These are phyloP conservation scores for Tokudaia muenninki DNA, from an alignment of 2,797 vertebrate genomes.

Conservation along the genomic window DNA sequence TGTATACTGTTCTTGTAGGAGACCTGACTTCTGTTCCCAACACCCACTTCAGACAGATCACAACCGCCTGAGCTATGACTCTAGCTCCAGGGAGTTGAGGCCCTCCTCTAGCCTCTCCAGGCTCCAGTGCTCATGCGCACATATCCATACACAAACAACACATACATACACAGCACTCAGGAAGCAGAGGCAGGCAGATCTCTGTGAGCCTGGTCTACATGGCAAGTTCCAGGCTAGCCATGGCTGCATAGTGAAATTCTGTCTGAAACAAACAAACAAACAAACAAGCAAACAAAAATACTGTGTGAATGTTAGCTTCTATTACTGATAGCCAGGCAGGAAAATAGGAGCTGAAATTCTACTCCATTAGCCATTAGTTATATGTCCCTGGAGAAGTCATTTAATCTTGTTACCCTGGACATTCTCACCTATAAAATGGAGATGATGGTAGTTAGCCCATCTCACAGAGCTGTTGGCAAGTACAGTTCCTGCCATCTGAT, in stretches of 20 bases:
- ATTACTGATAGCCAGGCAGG: background rate
- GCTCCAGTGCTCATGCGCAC: background rate
- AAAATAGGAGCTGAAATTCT: slow-evolving; percentile 44
- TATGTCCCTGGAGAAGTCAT: background rate
- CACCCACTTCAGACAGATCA: background rate
- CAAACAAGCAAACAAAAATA: background rate
- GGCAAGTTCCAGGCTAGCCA: background rate
- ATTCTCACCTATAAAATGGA: slow-evolving; percentile 49
- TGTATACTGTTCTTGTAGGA: too few species aligned
- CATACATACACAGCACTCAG: background rate
- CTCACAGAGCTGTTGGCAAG: background rate
- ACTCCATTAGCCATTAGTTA: slow-evolving; percentile 3
- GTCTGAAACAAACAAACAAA: background rate
- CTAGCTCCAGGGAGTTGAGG: background rate
- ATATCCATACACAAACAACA: background rate
- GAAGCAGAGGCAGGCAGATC: background rate
- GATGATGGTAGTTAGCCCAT: background rate
- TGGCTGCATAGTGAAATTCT: background rate
- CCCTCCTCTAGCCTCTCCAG: background rate
- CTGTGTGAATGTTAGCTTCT: background rate
- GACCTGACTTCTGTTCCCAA: background rate
- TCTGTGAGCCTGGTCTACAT: background rate
- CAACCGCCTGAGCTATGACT: background rate
- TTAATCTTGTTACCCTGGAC: background rate
- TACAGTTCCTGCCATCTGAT: slow-evolving; percentile 34